Percentiles rank a stretch among this genome's conserved stretches.
phyloP scores from a whole-genome alignment of 2,888 invertebrate genomes.

The Eilema depressum region DNA sequence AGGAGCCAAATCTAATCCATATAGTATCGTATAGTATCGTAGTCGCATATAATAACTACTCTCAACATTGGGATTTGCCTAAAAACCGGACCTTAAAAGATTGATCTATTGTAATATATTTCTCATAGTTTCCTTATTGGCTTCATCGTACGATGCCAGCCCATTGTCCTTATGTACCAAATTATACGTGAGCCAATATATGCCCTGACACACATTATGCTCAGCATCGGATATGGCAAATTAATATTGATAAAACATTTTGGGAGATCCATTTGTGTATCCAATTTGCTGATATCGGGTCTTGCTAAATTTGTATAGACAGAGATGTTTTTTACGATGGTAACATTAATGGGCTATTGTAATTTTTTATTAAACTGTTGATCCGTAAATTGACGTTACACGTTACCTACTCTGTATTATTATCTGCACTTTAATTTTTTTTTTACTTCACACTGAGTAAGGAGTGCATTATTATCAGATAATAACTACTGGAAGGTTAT shows the following conservation, averaged over 20 bases:
- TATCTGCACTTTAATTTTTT: no score
- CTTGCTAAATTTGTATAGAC: slow-evolving; percentile 11
- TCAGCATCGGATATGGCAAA: slow-evolving; percentile 20
- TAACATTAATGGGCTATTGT: slow-evolving; percentile 2
- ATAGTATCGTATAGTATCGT: no score
- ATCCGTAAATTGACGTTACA: neutral
- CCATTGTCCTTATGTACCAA: slow-evolving; percentile 20
- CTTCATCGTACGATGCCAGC: slow-evolving; percentile 7
- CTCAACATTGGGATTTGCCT: neutral
- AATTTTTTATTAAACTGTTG: slow-evolving; percentile 1
- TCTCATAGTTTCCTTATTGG: slow-evolving; percentile 21
- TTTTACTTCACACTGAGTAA: no score
- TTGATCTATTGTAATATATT: slow-evolving; percentile 20
- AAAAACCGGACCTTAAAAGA: slow-evolving; percentile 8
- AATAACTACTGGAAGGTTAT: no score
- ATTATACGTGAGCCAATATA: slow-evolving; percentile 23
- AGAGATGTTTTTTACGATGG: neutral
- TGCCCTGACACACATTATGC: slow-evolving; percentile 16
- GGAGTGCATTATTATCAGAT: no score
- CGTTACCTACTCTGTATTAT: neutral
- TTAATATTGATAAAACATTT: slow-evolving; percentile 26
- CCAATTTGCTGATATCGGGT: slow-evolving; percentile 20
- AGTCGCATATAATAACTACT: neutral
- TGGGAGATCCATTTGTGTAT: slow-evolving; percentile 18
- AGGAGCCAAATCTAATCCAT: no score